phyloP scores from a whole-genome alignment of 2,797 vertebrate species.

The Eleutherodactylus coqui region DNA sequence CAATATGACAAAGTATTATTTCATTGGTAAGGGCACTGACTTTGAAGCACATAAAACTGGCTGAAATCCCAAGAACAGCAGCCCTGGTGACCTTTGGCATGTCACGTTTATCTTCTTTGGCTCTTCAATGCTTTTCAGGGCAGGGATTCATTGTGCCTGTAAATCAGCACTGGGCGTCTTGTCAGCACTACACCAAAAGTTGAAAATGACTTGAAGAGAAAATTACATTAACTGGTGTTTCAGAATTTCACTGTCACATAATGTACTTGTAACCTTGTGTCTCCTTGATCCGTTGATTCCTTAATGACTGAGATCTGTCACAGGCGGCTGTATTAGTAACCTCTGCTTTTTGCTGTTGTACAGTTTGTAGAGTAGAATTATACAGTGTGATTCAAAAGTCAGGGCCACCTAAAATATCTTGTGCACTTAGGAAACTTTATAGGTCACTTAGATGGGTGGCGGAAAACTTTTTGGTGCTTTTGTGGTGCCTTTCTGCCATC shows the following conservation, averaged over 20 bases:
- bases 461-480: no score
- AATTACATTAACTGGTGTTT: background rate
- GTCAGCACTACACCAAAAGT: conserved; percentile 1
- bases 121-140: conserved; percentile 21
- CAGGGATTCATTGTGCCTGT: conserved; percentile 9
- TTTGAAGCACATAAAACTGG: conserved; percentile 5
- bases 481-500: no score
- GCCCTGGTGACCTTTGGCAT: background rate
- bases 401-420: no score
- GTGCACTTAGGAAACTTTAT: no score
- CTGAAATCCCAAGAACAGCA: background rate
- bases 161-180: conserved; percentile 1
- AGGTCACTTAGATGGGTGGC: no score
- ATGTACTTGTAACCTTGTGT: background rate
- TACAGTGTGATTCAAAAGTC: no score
- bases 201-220: conserved; percentile 8
- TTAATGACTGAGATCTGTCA: background rate
- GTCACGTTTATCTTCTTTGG: conserved; percentile 6
- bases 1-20: background rate
- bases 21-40: background rate
- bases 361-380: no score
- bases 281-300: background rate
- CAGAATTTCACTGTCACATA: background rate
- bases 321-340: background rate
- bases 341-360: background rate